Percentiles rank a stretch among this genome's conserved stretches.
phyloP scores from a whole-genome alignment of 2,888 invertebrate genomes.

The Leptarthrus brevirostris region DNA sequence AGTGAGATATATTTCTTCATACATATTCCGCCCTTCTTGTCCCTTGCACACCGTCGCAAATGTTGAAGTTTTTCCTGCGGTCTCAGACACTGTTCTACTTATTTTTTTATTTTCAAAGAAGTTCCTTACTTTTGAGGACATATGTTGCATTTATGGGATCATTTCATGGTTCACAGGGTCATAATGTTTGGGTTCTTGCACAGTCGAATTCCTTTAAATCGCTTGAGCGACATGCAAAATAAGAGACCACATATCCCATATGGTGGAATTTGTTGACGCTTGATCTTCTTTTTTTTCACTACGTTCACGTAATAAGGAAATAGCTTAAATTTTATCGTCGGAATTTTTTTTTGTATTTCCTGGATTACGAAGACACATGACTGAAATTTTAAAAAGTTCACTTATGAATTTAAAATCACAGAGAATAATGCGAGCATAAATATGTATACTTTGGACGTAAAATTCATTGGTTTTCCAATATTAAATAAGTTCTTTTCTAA shows the following conservation, averaged over 20 bases:
- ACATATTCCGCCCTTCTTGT: too few relatives aligned
- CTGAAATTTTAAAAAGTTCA: not conserved
- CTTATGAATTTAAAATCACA: not conserved
- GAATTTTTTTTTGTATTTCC: constrained; percentile 20
- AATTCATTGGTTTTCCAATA: too few relatives aligned
- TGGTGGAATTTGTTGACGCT: constrained; percentile 28
- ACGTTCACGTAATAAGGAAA: constrained; percentile 39
- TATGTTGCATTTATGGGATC: constrained; percentile 48
- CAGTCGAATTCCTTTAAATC: constrained; percentile 14
- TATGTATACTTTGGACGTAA: too few relatives aligned
- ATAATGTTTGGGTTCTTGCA: constrained; percentile 47
- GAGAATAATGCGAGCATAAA: not conserved
- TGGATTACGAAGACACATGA: constrained; percentile 38
- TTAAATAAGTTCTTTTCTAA: too few relatives aligned
- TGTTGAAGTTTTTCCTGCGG: too few relatives aligned
- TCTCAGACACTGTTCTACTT: too few relatives aligned
- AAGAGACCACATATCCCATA: constrained; percentile 19
- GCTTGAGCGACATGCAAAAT: constrained; percentile 41
- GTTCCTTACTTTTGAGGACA: constrained; percentile 30
- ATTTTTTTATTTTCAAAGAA: not conserved
- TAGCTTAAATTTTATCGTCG: constrained; percentile 25
- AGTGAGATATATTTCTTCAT: too few relatives aligned
- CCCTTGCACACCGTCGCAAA: too few relatives aligned
- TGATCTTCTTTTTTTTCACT: constrained; percentile 30
- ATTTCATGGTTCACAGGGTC: constrained; percentile 53